Evolutionary conservation across 2,113 vertebrate genomes (phyloP).

Genomic region (Tachuris rubrigastra): DNA sequence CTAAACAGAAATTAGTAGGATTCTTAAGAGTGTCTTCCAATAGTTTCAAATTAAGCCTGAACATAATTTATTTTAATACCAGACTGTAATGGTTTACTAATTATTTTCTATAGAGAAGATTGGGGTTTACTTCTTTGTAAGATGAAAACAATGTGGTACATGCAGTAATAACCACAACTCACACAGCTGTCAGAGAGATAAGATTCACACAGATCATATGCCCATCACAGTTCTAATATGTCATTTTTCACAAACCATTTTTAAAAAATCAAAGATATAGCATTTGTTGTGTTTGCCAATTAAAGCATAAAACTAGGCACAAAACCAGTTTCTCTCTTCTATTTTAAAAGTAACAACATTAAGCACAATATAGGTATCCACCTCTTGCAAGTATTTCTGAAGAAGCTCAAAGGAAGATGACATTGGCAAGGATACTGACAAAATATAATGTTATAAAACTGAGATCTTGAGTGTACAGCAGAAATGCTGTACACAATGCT

Average conservation of each 20-base stretch:
- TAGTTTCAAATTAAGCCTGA: not conserved
- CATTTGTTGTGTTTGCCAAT: not conserved
- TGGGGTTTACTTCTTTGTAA: not conserved
- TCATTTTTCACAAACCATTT: not conserved
- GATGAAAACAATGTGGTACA: not conserved
- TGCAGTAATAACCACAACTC: not conserved
- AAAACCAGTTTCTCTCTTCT: not conserved
- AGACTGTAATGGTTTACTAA: not conserved
- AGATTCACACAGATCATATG: not conserved
- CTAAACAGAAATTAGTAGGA: not conserved
- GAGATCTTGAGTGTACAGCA: not conserved
- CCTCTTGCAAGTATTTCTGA: not conserved
- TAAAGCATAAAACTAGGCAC: not conserved
- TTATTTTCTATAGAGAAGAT: not conserved
- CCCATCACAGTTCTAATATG: accelerated
- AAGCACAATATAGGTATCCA: not conserved
- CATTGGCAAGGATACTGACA: not conserved
- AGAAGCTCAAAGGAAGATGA: not conserved
- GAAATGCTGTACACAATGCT: not conserved
- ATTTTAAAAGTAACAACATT: not conserved
- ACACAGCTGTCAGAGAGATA: not conserved
- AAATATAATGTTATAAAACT: not conserved
- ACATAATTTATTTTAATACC: not conserved
- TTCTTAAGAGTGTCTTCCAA: not conserved
- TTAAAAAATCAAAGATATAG: not conserved